These are phyloP conservation scores for Zoanthus sociatus DNA, from an alignment of 92 coral and sea anemone genomes.

Conservation along the genomic window DNA sequence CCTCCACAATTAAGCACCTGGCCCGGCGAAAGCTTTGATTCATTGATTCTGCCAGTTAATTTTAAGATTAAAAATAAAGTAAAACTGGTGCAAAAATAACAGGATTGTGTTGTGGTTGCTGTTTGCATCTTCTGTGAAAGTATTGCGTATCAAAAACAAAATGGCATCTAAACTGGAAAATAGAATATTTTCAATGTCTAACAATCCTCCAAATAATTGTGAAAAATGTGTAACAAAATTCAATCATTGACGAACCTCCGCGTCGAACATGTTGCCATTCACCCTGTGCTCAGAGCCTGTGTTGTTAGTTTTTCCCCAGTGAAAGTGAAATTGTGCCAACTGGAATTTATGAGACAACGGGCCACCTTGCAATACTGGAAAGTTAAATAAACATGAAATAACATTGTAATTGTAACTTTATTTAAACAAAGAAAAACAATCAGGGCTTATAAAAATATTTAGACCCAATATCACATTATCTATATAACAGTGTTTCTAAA, in stretches of 20 bases:
- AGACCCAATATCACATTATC: no score
- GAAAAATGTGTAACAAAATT: no score
- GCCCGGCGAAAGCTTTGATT: no score
- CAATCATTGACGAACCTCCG: slow-evolving; percentile 67
- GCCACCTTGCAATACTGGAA: slow-evolving; percentile 64
- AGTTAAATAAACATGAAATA: neutral
- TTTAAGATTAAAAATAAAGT: no score
- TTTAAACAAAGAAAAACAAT: no score
- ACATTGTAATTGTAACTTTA: no score
- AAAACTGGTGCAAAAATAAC: neutral
- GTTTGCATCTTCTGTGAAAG: neutral
- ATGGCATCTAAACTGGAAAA: neutral
- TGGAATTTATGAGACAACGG: slow-evolving; percentile 71
- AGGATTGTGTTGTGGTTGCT: neutral
- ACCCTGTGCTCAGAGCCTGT: slow-evolving; percentile 81
- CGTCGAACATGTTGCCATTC: slow-evolving; percentile 79
- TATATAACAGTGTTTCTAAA: no score
- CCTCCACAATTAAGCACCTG: no score
- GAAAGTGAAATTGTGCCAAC: slow-evolving; percentile 85
- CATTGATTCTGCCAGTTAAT: no score
- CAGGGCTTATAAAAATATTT: no score
- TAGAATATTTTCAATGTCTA: neutral
- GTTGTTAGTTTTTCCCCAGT: slow-evolving; percentile 72
- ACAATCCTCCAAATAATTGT: no score
- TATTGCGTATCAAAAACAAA: neutral